These are phyloP conservation scores for Falco berigora DNA, from an alignment of 2,797 vertebrate genomes.

Conservation along the genomic window DNA sequence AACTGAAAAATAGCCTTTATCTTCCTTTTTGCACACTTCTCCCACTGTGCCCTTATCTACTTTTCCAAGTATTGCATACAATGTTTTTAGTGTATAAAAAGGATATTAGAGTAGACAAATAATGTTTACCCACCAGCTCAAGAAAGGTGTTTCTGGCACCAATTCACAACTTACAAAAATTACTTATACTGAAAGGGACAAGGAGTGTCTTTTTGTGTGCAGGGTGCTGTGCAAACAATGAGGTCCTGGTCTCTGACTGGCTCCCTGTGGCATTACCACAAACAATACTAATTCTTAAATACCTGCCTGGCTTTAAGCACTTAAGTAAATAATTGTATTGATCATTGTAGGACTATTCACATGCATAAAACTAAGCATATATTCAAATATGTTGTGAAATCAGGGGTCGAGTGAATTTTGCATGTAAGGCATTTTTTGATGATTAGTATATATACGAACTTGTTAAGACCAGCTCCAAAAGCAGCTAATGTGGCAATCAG, in stretches of 20 bases:
- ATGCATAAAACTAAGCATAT: constrained; percentile 57
- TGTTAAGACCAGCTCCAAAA: constrained; percentile 50
- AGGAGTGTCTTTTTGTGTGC: constrained; percentile 61
- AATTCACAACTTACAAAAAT: constrained; percentile 42
- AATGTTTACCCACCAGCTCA: constrained; percentile 39
- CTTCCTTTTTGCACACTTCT: background rate
- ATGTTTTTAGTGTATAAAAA: constrained; percentile 23
- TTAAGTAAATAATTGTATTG: constrained; percentile 57
- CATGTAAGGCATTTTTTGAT: constrained; percentile 36
- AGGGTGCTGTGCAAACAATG: constrained; percentile 52
- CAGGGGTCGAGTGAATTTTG: constrained; percentile 11
- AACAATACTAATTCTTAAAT: constrained; percentile 63
- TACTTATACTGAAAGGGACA: constrained; percentile 34
- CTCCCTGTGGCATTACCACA: constrained; percentile 35
- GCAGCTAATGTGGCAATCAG: constrained; percentile 18
- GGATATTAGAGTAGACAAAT: constrained; percentile 24
- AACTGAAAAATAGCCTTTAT: background rate
- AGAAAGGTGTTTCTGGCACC: constrained; percentile 52
- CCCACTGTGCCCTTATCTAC: background rate
- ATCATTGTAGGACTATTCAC: constrained; percentile 41
- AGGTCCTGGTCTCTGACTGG: constrained; percentile 41
- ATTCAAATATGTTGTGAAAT: constrained; percentile 66
- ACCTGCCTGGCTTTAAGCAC: constrained; percentile 50
- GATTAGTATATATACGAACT: background rate
- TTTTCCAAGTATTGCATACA: constrained; percentile 24